Evolutionary conservation across 2,113 vertebrate species (phyloP).

Genomic region (Lasiurus cinereus): DNA sequence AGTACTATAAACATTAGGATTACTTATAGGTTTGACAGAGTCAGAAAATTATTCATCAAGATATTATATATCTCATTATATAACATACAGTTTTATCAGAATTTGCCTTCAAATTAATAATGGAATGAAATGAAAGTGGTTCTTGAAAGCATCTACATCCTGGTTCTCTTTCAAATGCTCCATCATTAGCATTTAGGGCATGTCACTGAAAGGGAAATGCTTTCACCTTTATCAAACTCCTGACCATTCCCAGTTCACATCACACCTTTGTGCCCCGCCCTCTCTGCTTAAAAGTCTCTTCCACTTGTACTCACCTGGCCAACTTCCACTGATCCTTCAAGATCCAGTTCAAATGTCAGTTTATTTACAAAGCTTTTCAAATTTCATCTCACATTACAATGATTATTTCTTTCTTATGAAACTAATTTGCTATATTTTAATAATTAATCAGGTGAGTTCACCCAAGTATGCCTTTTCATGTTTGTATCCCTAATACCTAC

Average conservation of each 20-base stretch:
- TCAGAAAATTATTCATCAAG: neutral
- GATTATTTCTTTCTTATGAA: neutral
- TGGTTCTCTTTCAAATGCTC: neutral
- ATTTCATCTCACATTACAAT: neutral
- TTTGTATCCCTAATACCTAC: neutral
- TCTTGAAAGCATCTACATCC: neutral
- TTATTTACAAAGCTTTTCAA: neutral
- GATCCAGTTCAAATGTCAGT: neutral
- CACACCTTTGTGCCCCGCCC: neutral
- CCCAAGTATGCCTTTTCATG: neutral
- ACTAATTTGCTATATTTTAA: neutral
- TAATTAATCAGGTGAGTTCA: neutral
- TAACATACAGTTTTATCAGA: neutral
- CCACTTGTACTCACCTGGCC: neutral
- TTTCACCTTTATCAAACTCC: neutral
- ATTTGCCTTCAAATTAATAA: conserved; percentile 1
- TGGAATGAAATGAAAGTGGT: neutral
- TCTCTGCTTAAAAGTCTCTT: neutral
- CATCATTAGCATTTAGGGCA: neutral
- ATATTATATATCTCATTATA: neutral
- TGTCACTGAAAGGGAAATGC: neutral
- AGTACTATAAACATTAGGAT: neutral
- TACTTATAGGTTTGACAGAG: neutral
- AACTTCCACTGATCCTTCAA: neutral
- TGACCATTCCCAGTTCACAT: neutral